phyloP scores from a whole-genome alignment of 2,888 invertebrate species.

The Patella pellucida region DNA sequence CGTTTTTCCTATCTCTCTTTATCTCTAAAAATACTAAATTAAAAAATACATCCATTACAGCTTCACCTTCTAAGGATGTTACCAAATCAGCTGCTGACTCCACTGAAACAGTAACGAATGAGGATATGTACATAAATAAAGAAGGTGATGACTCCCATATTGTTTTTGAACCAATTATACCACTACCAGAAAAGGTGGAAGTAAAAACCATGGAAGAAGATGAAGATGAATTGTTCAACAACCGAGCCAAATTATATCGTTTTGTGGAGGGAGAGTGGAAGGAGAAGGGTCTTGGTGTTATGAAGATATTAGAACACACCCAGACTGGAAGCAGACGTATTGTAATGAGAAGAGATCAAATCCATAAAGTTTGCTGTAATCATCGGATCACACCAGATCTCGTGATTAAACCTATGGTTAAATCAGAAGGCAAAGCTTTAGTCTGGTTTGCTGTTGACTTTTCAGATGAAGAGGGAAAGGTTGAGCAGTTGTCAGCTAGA shows the following conservation, averaged over 20 bases:
- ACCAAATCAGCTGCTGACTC: conserved; percentile 14
- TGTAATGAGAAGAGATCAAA: conserved; percentile 91
- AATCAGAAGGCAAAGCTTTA: conserved; percentile 86
- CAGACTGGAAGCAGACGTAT: conserved; percentile 78
- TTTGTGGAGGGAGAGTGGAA: conserved; percentile 71
- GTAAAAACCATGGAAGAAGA: conserved; percentile 93
- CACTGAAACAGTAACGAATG: conserved; percentile 46
- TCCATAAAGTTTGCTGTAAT: conserved; percentile 91
- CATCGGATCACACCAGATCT: conserved; percentile 84
- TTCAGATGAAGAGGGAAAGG: conserved; percentile 81
- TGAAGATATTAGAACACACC: conserved; percentile 78
- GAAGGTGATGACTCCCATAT: conserved; percentile 88
- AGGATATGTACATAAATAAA: conserved; percentile 60
- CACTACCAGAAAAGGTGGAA: conserved; percentile 69
- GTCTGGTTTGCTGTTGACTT: conserved; percentile 88
- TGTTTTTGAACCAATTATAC: conserved; percentile 74
- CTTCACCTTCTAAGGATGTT: too few species aligned
- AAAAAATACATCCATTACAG: too few species aligned
- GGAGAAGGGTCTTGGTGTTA: conserved; percentile 73
- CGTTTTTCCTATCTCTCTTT: too few species aligned
- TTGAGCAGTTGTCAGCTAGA: conserved; percentile 78
- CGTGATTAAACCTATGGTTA: conserved; percentile 79
- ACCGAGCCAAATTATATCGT: conserved; percentile 85
- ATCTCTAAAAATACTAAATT: too few species aligned
- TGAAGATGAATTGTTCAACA: conserved; percentile 81